phyloP scores from a whole-genome alignment of 2,113 vertebrate genomes.

The Rhipidura dahli region DNA sequence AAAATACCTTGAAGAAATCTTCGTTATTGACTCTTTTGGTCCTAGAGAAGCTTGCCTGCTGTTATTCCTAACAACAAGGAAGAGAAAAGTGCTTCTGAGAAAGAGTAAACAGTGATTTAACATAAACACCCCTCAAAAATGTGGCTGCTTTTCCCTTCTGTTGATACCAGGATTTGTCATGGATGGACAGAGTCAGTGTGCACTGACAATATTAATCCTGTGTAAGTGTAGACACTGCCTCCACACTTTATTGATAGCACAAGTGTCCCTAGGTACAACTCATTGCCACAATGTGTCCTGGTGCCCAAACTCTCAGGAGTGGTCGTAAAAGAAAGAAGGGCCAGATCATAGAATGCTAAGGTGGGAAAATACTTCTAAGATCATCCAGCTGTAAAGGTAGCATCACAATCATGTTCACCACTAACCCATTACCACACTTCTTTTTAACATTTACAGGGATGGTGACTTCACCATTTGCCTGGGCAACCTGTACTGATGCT shows the following conservation, averaged over 20 bases:
- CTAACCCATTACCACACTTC: not conserved
- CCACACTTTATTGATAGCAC: not conserved
- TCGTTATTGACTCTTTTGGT: not conserved
- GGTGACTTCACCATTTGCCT: not conserved
- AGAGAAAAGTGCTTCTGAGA: not conserved
- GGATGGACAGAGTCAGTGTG: fast-evolving
- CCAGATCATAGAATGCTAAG: not conserved
- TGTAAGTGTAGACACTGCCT: not conserved
- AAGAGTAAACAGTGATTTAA: not conserved
- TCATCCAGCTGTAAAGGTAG: not conserved
- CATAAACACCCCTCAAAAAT: not conserved
- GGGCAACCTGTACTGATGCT: not conserved
- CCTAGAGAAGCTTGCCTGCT: not conserved
- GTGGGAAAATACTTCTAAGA: not conserved
- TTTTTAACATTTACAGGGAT: not conserved
- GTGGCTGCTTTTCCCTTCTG: not conserved
- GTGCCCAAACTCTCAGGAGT: not conserved
- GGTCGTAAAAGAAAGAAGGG: not conserved
- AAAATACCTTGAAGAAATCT: not conserved
- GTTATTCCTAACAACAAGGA: not conserved
- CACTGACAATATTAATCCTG: not conserved
- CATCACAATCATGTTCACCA: not conserved
- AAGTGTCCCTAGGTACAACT: not conserved
- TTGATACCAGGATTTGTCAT: not conserved
- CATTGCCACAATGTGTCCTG: not conserved